These are phyloP conservation scores for Aldabrachelys gigantea DNA, from an alignment of 2,113 vertebrate genomes.

Conservation along the genomic window DNA sequence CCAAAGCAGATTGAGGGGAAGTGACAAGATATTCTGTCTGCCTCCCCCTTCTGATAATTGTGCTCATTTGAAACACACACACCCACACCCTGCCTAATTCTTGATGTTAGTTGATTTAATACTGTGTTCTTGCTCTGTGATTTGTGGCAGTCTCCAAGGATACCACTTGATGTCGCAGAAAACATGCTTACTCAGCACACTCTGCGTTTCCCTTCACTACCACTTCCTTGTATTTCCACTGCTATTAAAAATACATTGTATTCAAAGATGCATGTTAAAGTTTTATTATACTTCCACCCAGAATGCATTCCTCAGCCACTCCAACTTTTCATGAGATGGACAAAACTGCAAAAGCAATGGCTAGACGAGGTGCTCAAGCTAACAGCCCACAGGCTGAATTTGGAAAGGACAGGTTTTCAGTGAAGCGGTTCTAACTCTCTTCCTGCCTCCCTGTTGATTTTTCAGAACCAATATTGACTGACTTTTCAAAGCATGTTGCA, in stretches of 20 bases:
- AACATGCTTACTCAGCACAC: not conserved
- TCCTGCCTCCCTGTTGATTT: not conserved
- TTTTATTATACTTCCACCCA: not conserved
- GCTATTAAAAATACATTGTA: not conserved
- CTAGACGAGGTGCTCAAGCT: not conserved
- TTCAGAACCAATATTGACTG: not conserved
- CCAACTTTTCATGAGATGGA: not conserved
- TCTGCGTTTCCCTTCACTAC: not conserved
- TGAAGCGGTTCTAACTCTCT: not conserved
- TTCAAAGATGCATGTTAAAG: not conserved
- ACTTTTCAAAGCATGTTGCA: not conserved
- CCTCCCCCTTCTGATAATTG: rapidly evolving
- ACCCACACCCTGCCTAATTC: rapidly evolving
- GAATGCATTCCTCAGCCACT: not conserved
- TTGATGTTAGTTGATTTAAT: not conserved
- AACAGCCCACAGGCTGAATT: not conserved
- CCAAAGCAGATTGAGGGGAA: not conserved
- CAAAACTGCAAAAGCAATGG: not conserved
- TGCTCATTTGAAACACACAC: not conserved
- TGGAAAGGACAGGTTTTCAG: not conserved
- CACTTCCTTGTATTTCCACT: not conserved
- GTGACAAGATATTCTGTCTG: not conserved
- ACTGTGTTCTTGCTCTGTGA: not conserved
- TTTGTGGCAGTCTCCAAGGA: not conserved
- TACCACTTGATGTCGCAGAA: not conserved